Conservation (phyloP, 2,797 vertebrate genomes). For the Danionella dracula region DNA sequence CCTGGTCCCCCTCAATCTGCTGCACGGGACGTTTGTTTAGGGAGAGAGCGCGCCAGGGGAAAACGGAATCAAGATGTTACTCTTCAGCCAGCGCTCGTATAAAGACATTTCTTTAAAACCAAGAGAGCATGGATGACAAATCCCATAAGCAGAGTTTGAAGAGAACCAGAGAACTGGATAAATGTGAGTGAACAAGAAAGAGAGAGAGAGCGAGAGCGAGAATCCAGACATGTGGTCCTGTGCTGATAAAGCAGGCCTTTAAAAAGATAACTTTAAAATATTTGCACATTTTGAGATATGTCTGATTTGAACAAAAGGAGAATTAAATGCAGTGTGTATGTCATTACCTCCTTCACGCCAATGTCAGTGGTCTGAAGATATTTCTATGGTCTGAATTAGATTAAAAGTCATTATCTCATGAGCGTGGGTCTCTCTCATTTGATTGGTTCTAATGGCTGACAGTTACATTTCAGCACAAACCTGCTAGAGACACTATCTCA, state of each 20-base stretch:
- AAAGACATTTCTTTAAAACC: slow-evolving; percentile 25
- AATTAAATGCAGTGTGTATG: neutral
- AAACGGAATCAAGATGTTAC: slow-evolving; percentile 23
- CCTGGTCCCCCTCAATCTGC: neutral
- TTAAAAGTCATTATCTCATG: slow-evolving; percentile 20
- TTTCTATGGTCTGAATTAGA: slow-evolving; percentile 12
- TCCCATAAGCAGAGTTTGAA: slow-evolving; percentile 26
- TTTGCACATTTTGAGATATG: neutral
- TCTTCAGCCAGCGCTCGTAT: slow-evolving; percentile 22
- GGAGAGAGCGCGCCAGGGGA: slow-evolving; percentile 2
- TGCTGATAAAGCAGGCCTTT: slow-evolving; percentile 22
- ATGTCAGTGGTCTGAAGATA: slow-evolving; percentile 9
- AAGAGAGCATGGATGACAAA: slow-evolving; percentile 33
- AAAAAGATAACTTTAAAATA: slow-evolving; percentile 15
- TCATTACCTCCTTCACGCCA: neutral
- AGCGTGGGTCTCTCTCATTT: slow-evolving; percentile 17
- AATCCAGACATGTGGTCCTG: neutral
- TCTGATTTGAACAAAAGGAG: slow-evolving; percentile 15
- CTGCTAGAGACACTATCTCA: slow-evolving; percentile 32
- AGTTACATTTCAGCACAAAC: slow-evolving; percentile 24
- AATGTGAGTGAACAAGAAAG: neutral
- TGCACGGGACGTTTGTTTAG: neutral
- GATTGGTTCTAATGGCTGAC: slow-evolving; percentile 22
- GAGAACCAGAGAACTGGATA: neutral
- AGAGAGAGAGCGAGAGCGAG: slow-evolving; percentile 4